phyloP scores from a whole-genome alignment of 2,113 vertebrate species.

The Phylloscopus whistleri region DNA sequence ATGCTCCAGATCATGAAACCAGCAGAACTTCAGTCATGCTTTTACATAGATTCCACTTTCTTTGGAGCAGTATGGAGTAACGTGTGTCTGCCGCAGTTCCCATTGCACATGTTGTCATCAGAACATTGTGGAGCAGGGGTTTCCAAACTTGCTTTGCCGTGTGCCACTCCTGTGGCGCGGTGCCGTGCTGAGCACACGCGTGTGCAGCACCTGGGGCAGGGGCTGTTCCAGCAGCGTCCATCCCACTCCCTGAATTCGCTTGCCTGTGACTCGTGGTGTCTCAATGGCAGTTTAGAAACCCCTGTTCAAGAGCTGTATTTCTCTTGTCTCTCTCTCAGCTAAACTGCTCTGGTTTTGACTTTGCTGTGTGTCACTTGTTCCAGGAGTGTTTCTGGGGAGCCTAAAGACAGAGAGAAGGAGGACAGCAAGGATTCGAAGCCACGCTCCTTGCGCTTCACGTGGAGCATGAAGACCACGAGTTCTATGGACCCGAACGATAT shows the following conservation, averaged over 20 bases:
- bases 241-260: neutral
- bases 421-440: slow-evolving; percentile 92
- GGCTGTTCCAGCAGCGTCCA: neutral
- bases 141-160: neutral
- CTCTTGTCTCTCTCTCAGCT: neutral
- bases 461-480: slow-evolving; percentile 99
- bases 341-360: neutral
- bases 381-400: slow-evolving; percentile 87
- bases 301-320: neutral
- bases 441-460: slow-evolving; percentile 93
- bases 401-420: slow-evolving; percentile 85
- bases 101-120: slow-evolving; percentile 9
- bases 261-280: rapidly evolving
- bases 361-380: neutral
- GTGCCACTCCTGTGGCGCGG: neutral
- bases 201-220: neutral
- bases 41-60: slow-evolving; percentile 34
- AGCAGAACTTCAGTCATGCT: slow-evolving; percentile 47
- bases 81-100: neutral
- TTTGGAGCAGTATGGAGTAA: neutral
- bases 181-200: rapidly evolving
- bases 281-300: slow-evolving; percentile 26
- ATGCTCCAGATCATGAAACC: slow-evolving; percentile 16
- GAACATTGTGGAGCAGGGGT: slow-evolving; percentile 12
- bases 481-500: slow-evolving; percentile 97